A percentile compares a stretch with the other conserved stretches of the same genome.
Conservation (phyloP, 2,797 vertebrate species). For the Helarctos malayanus region DNA sequence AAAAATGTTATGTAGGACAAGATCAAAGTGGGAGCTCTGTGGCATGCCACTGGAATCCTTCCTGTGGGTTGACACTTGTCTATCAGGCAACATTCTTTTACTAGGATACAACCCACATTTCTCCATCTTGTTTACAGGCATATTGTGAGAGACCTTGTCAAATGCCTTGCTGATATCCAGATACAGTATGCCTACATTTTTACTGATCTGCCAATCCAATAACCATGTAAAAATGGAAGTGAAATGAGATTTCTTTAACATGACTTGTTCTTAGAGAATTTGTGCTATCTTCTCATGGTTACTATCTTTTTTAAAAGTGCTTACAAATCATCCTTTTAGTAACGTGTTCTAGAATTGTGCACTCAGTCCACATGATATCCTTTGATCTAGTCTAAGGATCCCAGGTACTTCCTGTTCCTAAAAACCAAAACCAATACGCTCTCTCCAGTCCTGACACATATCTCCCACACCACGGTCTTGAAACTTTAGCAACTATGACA, state of each 20-base stretch:
- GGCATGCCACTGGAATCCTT: neutral
- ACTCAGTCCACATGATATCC: neutral
- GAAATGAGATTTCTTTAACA: slow-evolving; percentile 51
- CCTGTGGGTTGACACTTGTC: slow-evolving; percentile 2
- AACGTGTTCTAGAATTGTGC: slow-evolving; percentile 52
- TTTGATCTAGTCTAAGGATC: neutral
- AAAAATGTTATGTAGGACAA: neutral
- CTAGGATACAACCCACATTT: neutral
- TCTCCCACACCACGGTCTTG: neutral
- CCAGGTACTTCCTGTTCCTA: neutral
- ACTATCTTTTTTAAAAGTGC: slow-evolving; percentile 36
- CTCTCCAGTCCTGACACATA: slow-evolving; percentile 13
- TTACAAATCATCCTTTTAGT: slow-evolving; percentile 45
- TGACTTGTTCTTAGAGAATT: slow-evolving; percentile 52
- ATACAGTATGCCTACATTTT: slow-evolving; percentile 19
- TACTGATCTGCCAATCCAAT: slow-evolving; percentile 42
- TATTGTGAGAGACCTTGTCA: slow-evolving; percentile 50
- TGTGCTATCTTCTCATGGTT: slow-evolving; percentile 45
- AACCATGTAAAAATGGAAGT: slow-evolving; percentile 56
- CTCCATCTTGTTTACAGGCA: slow-evolving; percentile 21
- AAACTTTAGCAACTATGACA: neutral
- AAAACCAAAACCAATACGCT: slow-evolving; percentile 24
- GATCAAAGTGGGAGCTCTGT: neutral
- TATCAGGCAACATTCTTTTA: slow-evolving; percentile 33
- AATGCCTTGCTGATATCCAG: slow-evolving; percentile 40